phyloP scores from a whole-genome alignment of 2,113 vertebrate genomes.

The Takifugu bimaculatus region DNA sequence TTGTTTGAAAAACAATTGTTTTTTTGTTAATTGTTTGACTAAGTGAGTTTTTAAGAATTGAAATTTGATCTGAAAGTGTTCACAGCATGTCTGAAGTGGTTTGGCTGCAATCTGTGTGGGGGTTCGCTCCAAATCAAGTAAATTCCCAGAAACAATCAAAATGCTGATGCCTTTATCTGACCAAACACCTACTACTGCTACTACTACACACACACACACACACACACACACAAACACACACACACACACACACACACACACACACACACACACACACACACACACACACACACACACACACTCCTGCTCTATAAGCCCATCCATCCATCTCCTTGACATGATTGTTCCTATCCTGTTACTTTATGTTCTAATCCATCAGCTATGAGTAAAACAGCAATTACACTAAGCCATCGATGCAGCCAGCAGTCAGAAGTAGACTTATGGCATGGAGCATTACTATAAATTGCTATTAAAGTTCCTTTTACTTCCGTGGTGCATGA shows the following conservation, averaged over 20 bases:
- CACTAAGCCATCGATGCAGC: conserved; percentile 76
- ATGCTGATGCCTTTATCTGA: conserved; percentile 61
- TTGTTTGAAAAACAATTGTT: too few relatives aligned
- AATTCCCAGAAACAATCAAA: conserved; percentile 71
- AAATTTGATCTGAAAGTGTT: too few relatives aligned
- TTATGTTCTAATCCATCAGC: conserved; percentile 86
- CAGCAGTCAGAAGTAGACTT: conserved; percentile 78
- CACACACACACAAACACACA: conserved; percentile 16
- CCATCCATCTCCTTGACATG: conserved; percentile 79
- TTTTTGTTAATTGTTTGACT: too few relatives aligned
- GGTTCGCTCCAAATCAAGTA: conserved; percentile 42
- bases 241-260: conserved; percentile 15
- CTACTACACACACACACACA: conserved; percentile 13
- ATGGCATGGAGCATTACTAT: conserved; percentile 76
- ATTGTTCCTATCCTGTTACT: conserved; percentile 83
- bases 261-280: conserved; percentile 17
- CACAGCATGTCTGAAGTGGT: not conserved
- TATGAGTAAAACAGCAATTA: conserved; percentile 86
- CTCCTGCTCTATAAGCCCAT: conserved; percentile 49
- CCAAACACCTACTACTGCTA: conserved; percentile 27
- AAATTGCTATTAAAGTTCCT: conserved; percentile 81
- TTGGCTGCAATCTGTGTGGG: conserved; percentile 3
- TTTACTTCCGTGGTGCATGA: conserved; percentile 52
- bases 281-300: conserved; percentile 9
- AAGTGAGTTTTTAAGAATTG: too few relatives aligned